Conservation (phyloP, 2,113 vertebrate species). For the Ivindomyrus marchei region DNA sequence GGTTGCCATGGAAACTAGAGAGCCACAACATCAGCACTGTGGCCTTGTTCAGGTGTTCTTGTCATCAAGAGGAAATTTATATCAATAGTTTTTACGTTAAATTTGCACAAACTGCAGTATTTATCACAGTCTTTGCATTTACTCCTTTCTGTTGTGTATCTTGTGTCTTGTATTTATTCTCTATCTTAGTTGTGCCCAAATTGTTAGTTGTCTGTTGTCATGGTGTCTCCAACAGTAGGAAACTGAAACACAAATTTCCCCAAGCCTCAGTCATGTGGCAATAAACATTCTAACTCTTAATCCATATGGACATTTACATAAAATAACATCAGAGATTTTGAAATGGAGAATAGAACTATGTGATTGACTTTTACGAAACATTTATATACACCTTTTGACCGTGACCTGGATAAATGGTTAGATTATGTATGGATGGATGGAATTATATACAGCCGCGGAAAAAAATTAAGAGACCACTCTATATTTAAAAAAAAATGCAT, state of each 20-base stretch:
- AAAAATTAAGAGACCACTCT: too few species aligned
- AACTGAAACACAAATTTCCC: not conserved
- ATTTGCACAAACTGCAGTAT: not conserved
- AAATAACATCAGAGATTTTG: not conserved
- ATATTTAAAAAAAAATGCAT: too few species aligned
- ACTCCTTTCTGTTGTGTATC: not conserved
- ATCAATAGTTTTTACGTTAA: not conserved
- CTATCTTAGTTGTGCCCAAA: not conserved
- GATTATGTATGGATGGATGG: not conserved
- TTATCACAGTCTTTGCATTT: not conserved
- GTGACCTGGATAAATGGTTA: not conserved
- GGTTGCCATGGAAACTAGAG: slow-evolving; percentile 51
- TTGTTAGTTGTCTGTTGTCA: not conserved
- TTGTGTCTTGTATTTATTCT: not conserved
- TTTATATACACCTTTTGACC: not conserved
- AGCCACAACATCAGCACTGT: slow-evolving; percentile 28
- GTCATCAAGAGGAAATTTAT: not conserved
- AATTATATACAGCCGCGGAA: not conserved
- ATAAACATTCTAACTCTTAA: not conserved
- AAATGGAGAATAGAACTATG: not conserved
- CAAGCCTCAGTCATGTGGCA: not conserved
- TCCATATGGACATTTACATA: not conserved
- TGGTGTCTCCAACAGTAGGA: not conserved
- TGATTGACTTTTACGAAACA: not conserved
- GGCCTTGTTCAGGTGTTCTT: not conserved